Percentiles rank a stretch among this genome's conserved stretches.
These are phyloP conservation scores for Agriopis aurantiaria DNA, from an alignment of 2,888 invertebrate species.

Conservation along the genomic window DNA sequence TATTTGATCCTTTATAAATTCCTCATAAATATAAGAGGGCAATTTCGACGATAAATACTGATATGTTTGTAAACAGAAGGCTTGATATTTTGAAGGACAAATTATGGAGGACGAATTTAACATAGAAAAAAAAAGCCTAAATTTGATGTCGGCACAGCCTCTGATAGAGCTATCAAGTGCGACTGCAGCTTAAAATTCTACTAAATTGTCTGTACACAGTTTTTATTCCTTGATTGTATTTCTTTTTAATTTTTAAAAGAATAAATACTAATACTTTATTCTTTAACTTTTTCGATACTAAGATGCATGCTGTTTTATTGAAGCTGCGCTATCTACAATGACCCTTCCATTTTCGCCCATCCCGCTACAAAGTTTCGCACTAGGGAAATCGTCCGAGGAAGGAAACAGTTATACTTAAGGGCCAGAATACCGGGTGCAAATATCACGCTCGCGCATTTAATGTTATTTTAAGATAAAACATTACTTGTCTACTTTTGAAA, in stretches of 20 bases:
- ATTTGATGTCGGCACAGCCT: neutral
- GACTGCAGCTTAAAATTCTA: neutral
- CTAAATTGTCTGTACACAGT: neutral
- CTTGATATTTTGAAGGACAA: conserved; percentile 18
- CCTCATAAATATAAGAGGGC: conserved; percentile 12
- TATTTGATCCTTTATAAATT: neutral
- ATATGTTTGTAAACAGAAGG: conserved; percentile 25
- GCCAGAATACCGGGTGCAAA: too few relatives aligned
- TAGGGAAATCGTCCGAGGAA: too few relatives aligned
- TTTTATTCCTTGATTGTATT: neutral
- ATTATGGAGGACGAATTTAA: conserved; percentile 3
- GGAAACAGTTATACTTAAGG: too few relatives aligned
- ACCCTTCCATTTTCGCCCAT: neutral
- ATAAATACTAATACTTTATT: too few relatives aligned
- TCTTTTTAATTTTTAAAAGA: too few relatives aligned
- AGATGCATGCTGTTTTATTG: too few relatives aligned
- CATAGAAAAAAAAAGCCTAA: neutral
- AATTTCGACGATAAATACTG: conserved; percentile 18
- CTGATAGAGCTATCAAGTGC: too few relatives aligned
- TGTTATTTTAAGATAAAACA: too few relatives aligned
- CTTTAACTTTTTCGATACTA: too few relatives aligned
- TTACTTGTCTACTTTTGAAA: too few relatives aligned
- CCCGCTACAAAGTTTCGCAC: neutral
- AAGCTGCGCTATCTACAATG: neutral
- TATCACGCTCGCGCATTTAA: too few relatives aligned